Conservation (phyloP, 35 echinoderm and acorn worm genomes). For the Lytechinus pictus region DNA sequence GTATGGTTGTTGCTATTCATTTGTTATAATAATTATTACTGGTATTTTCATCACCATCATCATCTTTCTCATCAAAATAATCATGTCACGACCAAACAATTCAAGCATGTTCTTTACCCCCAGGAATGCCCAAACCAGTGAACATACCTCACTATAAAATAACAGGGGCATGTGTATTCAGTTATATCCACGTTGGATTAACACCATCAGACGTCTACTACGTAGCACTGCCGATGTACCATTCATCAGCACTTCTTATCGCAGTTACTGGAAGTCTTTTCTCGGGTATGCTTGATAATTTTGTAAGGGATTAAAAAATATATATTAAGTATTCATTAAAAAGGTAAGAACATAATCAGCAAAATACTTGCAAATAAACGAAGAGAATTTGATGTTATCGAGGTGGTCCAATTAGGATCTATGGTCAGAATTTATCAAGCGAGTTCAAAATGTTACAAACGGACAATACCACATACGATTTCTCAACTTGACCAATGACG, state of each 20-base stretch:
- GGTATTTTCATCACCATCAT: not conserved
- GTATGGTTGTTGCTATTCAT: too few species aligned
- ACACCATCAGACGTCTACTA: slow-evolving; percentile 11
- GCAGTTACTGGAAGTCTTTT: not conserved
- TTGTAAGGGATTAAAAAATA: too few species aligned
- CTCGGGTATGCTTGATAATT: not conserved
- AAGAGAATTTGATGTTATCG: too few species aligned
- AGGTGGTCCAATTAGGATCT: too few species aligned
- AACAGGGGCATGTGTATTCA: not conserved
- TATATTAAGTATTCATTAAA: too few species aligned
- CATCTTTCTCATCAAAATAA: not conserved
- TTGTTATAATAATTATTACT: too few species aligned
- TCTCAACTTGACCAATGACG: too few species aligned
- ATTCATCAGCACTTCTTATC: slow-evolving; percentile 10
- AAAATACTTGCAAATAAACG: too few species aligned
- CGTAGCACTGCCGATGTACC: not conserved
- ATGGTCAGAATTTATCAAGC: too few species aligned
- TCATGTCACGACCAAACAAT: not conserved
- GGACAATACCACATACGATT: too few species aligned
- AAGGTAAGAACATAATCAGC: too few species aligned
- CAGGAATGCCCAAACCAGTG: slow-evolving; percentile 36
- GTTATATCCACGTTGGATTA: not conserved
- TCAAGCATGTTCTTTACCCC: not conserved
- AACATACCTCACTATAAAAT: not conserved
- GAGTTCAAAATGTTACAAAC: too few species aligned